Conservation (phyloP, 23 tunicate species). For the Botrylloides violaceus region DNA sequence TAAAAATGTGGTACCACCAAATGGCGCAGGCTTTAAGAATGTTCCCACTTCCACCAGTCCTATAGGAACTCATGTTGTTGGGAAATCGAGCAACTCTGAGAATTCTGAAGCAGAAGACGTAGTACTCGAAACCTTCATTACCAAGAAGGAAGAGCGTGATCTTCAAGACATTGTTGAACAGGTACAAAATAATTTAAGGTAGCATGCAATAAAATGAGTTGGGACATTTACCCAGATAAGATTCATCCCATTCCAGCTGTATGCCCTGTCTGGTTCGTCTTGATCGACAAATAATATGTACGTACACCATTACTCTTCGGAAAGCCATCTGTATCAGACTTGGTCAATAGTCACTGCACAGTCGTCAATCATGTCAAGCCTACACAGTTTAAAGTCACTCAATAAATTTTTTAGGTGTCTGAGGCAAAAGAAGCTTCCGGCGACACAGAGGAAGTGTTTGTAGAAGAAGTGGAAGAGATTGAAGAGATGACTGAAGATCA, state of each 20-base stretch:
- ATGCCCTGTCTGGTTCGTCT: no score
- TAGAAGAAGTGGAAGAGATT: slow-evolving; percentile 34
- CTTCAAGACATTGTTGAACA: slow-evolving; percentile 49
- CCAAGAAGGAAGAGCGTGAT: slow-evolving; percentile 38
- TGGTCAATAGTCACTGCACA: no score
- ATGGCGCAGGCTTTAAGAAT: neutral
- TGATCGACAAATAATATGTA: no score
- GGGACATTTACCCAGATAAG: no score
- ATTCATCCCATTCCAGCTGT: no score
- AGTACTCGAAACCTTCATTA: slow-evolving; percentile 46
- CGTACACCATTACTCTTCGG: no score
- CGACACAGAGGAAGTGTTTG: neutral
- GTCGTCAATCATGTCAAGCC: no score
- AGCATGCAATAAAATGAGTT: no score
- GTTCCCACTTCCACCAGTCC: neutral
- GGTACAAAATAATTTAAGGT: neutral
- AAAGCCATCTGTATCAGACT: no score
- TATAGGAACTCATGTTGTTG: neutral
- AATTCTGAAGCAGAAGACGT: slow-evolving; percentile 28
- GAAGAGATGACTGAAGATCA: slow-evolving; percentile 4
- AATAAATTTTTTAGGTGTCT: no score
- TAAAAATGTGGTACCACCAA: neutral
- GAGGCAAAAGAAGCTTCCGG: neutral
- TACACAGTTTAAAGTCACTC: no score
- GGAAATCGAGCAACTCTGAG: neutral